phyloP scores from a whole-genome alignment of 2,888 invertebrate genomes.

The Anoplius nigerrimus region DNA sequence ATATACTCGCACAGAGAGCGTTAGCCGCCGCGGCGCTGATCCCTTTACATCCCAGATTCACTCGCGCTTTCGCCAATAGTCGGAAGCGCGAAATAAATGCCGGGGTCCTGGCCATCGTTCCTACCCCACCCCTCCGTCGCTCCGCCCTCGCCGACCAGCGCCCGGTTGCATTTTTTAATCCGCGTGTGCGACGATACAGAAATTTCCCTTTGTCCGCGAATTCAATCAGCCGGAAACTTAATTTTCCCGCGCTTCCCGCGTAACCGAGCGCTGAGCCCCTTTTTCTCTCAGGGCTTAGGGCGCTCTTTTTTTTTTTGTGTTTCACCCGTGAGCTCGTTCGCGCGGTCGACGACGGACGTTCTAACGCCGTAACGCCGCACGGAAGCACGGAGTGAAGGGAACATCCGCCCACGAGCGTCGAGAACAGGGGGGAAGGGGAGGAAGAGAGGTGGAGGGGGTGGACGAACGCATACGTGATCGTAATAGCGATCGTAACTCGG shows the following conservation, averaged over 20 bases:
- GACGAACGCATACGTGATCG: too few species aligned
- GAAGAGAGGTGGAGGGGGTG: too few species aligned
- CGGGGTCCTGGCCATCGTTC: neutral
- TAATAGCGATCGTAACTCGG: too few species aligned
- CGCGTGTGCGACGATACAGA: slow-evolving; percentile 19
- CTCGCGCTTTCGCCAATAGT: neutral
- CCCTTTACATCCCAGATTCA: too few species aligned
- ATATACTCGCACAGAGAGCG: too few species aligned
- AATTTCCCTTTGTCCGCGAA: slow-evolving; percentile 25
- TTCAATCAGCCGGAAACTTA: slow-evolving; percentile 40
- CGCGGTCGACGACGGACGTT: too few species aligned
- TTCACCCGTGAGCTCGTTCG: neutral
- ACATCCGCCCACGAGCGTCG: too few species aligned
- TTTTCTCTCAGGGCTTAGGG: neutral
- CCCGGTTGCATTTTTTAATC: slow-evolving; percentile 10
- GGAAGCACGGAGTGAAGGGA: slow-evolving; percentile 31
- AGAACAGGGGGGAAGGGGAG: too few species aligned
- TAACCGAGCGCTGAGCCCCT: slow-evolving; percentile 9
- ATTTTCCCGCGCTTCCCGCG: slow-evolving; percentile 22
- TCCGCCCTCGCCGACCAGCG: neutral
- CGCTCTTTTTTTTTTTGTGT: neutral
- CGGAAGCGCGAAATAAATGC: slow-evolving; percentile 1
- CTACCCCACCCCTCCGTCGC: neutral
- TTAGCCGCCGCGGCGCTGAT: too few species aligned
- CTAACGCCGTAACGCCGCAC: neutral